A percentile compares a stretch with the other conserved stretches of the same genome.
These are phyloP conservation scores for Eospalax fontanierii DNA, from an alignment of 2,797 vertebrate species.

Conservation along the genomic window DNA sequence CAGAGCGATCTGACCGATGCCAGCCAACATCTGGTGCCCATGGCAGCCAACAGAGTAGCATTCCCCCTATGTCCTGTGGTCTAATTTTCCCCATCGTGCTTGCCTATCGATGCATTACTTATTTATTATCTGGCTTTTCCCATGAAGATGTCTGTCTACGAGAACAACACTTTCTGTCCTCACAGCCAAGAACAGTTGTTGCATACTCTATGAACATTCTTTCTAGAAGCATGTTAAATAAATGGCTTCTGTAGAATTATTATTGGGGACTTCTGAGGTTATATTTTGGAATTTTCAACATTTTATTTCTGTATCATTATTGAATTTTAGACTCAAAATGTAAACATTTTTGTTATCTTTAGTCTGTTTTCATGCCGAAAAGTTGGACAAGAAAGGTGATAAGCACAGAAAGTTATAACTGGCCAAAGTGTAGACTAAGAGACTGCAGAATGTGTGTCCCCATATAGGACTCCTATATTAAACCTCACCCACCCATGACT, in stretches of 20 bases:
- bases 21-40: no score
- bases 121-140: background rate
- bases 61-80: background rate
- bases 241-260: background rate
- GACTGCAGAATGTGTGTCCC: no score
- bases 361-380: background rate
- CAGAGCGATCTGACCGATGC: no score
- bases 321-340: background rate
- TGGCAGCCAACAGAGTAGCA: no score
- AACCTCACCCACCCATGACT: no score
- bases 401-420: no score
- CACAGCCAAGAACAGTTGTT: background rate
- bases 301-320: slow-evolving; percentile 18
- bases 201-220: background rate
- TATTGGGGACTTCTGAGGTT: background rate
- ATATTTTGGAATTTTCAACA: background rate
- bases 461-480: no score
- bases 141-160: background rate
- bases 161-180: background rate
- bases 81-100: background rate
- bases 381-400: background rate
- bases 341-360: background rate
- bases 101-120: background rate
- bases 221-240: background rate
- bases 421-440: no score